Base-by-base conservation (phyloP, 2,113 vertebrate genomes). In the Sardina pilchardus region DNA sequence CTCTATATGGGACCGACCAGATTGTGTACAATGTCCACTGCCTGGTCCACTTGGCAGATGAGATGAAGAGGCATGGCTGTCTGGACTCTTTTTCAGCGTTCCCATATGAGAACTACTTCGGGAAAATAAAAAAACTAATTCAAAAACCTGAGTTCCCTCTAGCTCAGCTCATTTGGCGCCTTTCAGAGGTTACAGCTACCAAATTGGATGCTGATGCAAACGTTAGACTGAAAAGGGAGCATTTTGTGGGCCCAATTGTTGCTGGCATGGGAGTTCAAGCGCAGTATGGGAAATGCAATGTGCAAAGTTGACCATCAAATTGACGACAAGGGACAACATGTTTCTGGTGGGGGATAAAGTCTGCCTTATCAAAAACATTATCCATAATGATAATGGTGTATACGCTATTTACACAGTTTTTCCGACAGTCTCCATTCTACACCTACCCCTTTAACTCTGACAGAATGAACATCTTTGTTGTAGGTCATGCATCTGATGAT, bases 241-340 rank as follows among this genome's bases (percentile, higher is more conserved):
- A 83, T 83, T 83, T 56, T 83, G 82, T 56, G 45, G 82, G 82
- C 30, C 82, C 82, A 34, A 53, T 39, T 83, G 48, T 83, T 83
- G 82, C 39, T 83, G 82, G 82, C 26, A 36, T 83, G 47, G 43
- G 36, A 53, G 44, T 83, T 1, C 26, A 83, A 16, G 43, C 81
- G 9, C 81, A 82, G 50, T 50, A 82, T 82, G 82, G 26, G 47
- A 83, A 53, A 83, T 83, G 82, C 45, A 16, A 30, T 4, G 5
- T 83, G 82, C 50, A 50, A 83, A 47, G 26, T 83, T 48, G 82
- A 56, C 48, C n/a, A 19, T 83, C n/a, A 83, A 83, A 39, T 34
- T 50, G 10, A 83, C 82, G 56, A 83, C 82, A 21, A 48, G 48
- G 82, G 82, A 56, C 82, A 83, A 83, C 48, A 83, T 83, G n/a